Conservation (phyloP, 2,113 vertebrate species). For the Ardeotis arabs region DNA sequence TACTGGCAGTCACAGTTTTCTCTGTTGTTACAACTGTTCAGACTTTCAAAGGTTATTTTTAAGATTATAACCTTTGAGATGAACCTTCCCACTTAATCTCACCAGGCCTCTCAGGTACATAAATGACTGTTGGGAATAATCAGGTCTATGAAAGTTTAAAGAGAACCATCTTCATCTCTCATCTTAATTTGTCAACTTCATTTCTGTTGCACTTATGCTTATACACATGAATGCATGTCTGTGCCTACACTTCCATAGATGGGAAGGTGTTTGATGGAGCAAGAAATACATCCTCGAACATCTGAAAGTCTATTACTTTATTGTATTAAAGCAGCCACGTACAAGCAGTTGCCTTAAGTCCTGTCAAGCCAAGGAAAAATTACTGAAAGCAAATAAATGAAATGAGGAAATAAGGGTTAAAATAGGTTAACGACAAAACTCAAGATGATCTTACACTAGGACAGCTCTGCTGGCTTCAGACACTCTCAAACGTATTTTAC, state of each 20-base stretch:
- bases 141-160: not conserved
- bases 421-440: not conserved
- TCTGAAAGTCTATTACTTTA: not conserved
- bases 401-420: not conserved
- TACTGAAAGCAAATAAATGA: not conserved
- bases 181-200: not conserved
- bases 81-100: not conserved
- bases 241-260: not conserved
- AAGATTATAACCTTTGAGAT: not conserved
- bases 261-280: not conserved
- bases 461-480: not conserved
- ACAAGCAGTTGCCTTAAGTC: not conserved
- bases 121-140: not conserved
- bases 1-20: not conserved
- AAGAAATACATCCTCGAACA: not conserved
- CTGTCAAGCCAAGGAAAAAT: not conserved
- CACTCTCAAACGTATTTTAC: not conserved
- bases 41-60: constrained; percentile 17
- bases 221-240: not conserved
- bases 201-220: not conserved
- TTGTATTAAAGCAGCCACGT: not conserved
- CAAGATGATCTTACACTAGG: not conserved
- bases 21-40: not conserved
- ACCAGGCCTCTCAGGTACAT: not conserved
- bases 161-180: not conserved